A percentile compares a stretch with the other conserved stretches of the same genome.
These are phyloP conservation scores for Planiliza haematocheilus DNA, from an alignment of 2,113 vertebrate genomes.

Conservation along the genomic window DNA sequence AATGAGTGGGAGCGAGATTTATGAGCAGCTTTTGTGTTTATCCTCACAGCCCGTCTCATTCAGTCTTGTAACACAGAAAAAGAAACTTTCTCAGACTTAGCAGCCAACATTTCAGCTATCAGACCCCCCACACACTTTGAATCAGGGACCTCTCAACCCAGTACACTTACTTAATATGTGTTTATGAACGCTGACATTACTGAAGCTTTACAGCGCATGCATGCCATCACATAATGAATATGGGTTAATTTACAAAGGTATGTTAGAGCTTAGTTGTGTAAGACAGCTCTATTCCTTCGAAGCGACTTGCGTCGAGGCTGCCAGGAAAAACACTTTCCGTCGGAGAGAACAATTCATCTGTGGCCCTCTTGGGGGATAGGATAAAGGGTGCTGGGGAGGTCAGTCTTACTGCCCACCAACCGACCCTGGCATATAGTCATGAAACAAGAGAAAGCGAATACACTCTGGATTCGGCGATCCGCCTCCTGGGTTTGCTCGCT, in stretches of 20 bases:
- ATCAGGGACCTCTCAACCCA: conserved; percentile 51
- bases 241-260: conserved; percentile 62
- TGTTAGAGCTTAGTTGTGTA: conserved; percentile 44
- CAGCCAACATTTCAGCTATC: conserved; percentile 44
- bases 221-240: conserved; percentile 49
- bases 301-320: conserved; percentile 40
- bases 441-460: conserved; percentile 63
- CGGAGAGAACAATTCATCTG: conserved; percentile 72
- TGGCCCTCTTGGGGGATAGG: conserved; percentile 41
- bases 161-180: conserved; percentile 50
- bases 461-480: conserved; percentile 53
- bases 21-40: conserved; percentile 60
- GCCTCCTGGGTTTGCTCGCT: conserved; percentile 60
- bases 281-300: conserved; percentile 57
- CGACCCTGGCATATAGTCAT: conserved; percentile 49
- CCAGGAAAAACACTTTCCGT: conserved; percentile 80
- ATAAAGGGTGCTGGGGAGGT: conserved; percentile 62
- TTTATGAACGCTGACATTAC: conserved; percentile 51
- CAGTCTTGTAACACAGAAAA: conserved; percentile 26
- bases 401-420: conserved; percentile 51
- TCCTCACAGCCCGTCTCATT: conserved; percentile 54
- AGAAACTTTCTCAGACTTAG: conserved; percentile 19
- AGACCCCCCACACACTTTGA: conserved; percentile 55
- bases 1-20: conserved; percentile 52
- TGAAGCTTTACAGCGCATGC: conserved; percentile 45